Conservation (phyloP, 2,113 vertebrate species). For the Tragelaphus scriptus region DNA sequence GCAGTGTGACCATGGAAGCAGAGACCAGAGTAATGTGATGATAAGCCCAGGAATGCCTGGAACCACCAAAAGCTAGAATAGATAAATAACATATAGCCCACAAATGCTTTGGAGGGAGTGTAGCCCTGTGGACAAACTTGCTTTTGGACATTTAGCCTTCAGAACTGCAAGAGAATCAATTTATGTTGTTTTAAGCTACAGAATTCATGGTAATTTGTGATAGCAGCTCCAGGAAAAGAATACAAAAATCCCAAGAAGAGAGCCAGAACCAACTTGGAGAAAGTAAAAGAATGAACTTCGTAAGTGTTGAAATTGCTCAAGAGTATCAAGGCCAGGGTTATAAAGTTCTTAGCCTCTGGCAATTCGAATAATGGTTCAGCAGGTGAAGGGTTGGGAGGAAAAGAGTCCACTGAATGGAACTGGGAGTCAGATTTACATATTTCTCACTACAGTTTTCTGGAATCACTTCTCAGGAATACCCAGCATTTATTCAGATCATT, state of each 20-base stretch:
- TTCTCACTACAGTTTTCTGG: background rate
- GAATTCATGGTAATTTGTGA: background rate
- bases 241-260: background rate
- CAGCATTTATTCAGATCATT: background rate
- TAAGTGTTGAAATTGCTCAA: background rate
- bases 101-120: background rate
- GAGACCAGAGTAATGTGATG: background rate
- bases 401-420: background rate
- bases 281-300: background rate
- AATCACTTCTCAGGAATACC: background rate
- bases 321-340: background rate
- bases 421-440: background rate
- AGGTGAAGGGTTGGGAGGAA: background rate
- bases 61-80: background rate
- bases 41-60: background rate
- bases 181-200: background rate
- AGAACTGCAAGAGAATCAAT: background rate
- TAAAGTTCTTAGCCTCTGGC: background rate
- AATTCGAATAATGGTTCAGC: background rate
- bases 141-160: background rate
- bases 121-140: background rate
- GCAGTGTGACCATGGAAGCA: background rate
- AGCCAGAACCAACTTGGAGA: background rate
- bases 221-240: background rate
- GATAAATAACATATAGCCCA: background rate